Conservation (phyloP, 2,888 invertebrate species). For the Adineta ricciae region DNA sequence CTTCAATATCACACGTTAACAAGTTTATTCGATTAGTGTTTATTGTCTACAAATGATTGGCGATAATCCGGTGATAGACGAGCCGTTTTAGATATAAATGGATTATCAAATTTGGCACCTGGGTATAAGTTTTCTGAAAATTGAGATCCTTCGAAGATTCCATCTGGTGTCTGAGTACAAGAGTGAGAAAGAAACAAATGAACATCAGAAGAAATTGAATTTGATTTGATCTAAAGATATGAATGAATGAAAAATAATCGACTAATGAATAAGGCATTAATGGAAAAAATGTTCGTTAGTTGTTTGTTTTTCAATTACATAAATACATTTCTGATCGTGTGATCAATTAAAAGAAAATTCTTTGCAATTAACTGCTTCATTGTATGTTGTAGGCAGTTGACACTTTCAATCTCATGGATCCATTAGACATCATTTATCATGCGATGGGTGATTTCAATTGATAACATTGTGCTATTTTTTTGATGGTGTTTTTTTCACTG, state of each 20-base stretch:
- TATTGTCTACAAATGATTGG: constrained; percentile 9
- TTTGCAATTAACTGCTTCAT: not conserved
- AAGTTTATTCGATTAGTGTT: constrained; percentile 13
- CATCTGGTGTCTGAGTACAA: not conserved
- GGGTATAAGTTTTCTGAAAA: not conserved
- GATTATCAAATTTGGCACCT: not conserved
- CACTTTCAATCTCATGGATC: no score
- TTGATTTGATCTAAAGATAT: not conserved
- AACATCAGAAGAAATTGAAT: not conserved
- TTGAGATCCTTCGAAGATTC: not conserved
- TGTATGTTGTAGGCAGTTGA: no score
- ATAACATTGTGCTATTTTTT: no score
- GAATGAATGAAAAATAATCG: not conserved
- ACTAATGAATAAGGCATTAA: no score
- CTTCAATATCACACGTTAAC: not conserved
- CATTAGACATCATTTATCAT: no score
- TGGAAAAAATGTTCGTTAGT: not conserved
- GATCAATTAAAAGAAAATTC: not conserved
- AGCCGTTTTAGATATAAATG: not conserved
- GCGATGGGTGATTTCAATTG: no score
- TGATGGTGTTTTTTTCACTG: no score
- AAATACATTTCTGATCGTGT: not conserved
- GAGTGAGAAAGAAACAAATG: not conserved
- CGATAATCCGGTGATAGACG: not conserved
- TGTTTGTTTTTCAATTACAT: no score